phyloP scores from a whole-genome alignment of 2,797 vertebrate species.

The Spea hammondii region DNA sequence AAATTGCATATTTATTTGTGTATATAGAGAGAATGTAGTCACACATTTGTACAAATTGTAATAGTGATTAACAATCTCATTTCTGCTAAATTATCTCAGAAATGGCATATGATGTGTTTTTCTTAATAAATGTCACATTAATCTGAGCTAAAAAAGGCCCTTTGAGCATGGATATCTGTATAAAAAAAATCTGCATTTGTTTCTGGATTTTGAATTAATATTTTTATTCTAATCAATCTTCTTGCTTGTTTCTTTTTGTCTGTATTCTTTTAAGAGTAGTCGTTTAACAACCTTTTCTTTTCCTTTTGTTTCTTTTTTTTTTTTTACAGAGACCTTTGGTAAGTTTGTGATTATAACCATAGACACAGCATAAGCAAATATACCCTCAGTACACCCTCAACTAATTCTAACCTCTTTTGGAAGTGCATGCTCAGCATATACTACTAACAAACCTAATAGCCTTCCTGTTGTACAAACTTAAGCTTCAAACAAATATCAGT shows the following conservation, averaged over 20 bases:
- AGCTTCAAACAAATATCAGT: conserved; percentile 8
- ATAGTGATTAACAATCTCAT: no score
- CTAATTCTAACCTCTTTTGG: conserved; percentile 82
- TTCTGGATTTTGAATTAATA: no score
- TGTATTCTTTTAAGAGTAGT: conserved; percentile 11
- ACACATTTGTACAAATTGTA: no score
- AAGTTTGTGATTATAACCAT: conserved; percentile 73
- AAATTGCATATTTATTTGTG: no score
- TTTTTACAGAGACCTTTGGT: conserved; percentile 97
- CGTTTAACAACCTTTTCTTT: conserved; percentile 60
- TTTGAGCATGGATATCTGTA: no score
- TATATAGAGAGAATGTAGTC: no score
- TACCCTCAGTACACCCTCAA: conserved; percentile 69
- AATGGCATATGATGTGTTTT: no score
- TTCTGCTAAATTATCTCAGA: no score
- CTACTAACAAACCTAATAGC: conserved; percentile 66
- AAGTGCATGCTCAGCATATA: conserved; percentile 81
- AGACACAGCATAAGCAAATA: conserved; percentile 35
- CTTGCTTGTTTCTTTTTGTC: not conserved
- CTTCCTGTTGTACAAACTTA: conserved; percentile 17
- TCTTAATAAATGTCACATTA: no score
- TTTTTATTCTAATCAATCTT: not conserved
- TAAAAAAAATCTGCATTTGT: no score
- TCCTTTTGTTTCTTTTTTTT: conserved; percentile 74
- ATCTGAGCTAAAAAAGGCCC: no score